A percentile compares a stretch with the other conserved stretches of the same genome.
Evolutionary conservation across 2,888 invertebrate species (phyloP).

Genomic region (Autographa gamma): DNA sequence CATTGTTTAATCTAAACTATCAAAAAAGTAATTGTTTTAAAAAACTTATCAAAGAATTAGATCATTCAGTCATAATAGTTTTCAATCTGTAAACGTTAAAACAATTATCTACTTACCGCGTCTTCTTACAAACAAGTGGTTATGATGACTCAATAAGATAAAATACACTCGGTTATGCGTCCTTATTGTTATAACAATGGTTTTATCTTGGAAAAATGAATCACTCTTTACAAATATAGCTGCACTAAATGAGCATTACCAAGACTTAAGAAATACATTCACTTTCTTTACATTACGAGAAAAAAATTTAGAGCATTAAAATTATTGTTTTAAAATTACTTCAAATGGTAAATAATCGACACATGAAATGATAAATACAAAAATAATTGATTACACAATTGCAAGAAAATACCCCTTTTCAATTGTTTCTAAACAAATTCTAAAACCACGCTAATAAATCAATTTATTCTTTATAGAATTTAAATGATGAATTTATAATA

Average conservation of each 20-base stretch:
- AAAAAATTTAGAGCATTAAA: too few relatives aligned
- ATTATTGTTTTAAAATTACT: too few relatives aligned
- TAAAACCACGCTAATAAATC: too few relatives aligned
- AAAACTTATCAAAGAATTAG: neutral
- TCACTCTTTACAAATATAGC: neutral
- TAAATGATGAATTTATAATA: too few relatives aligned
- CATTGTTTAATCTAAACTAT: neutral
- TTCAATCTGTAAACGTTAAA: neutral
- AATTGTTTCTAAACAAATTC: too few relatives aligned
- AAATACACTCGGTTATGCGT: conserved; percentile 1
- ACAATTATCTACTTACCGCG: neutral
- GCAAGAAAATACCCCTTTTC: too few relatives aligned
- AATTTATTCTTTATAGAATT: too few relatives aligned
- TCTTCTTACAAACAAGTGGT: neutral
- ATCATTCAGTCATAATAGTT: neutral
- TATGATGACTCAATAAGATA: neutral
- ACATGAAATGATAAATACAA: too few relatives aligned
- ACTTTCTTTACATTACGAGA: neutral
- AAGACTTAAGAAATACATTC: neutral
- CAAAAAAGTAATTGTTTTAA: neutral
- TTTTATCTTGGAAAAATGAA: neutral
- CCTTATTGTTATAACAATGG: neutral
- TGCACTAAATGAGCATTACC: neutral
- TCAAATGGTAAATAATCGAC: too few relatives aligned
- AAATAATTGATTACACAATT: too few relatives aligned